phyloP scores from a whole-genome alignment of 1,140 invertebrate species.

The Yoshiicerus persimilis region DNA sequence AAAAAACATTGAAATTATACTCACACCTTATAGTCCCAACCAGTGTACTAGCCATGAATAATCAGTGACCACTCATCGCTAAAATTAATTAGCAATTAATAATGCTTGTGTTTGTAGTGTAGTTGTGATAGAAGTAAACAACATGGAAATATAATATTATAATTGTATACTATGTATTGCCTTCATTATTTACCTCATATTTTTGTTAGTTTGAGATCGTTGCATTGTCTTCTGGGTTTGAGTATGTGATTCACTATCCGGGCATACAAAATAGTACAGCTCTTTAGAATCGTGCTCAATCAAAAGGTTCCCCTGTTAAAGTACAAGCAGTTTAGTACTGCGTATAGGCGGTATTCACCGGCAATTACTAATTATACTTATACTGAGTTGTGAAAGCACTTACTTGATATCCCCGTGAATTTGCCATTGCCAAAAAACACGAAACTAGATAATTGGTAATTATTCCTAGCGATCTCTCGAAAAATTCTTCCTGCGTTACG shows the following conservation, averaged over 20 bases:
- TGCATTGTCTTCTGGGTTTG: not conserved
- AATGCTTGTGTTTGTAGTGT: too few species aligned
- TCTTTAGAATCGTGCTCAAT: slow-evolving; percentile 38
- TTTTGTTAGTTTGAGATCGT: not conserved
- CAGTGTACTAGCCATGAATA: too few species aligned
- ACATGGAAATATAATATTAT: too few species aligned
- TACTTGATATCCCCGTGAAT: slow-evolving; percentile 37
- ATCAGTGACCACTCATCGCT: too few species aligned
- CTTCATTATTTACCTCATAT: not conserved
- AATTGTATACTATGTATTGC: not conserved
- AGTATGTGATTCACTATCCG: slow-evolving; percentile 21
- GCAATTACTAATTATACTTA: too few species aligned
- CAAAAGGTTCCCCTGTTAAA: slow-evolving; percentile 25
- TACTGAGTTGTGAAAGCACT: too few species aligned
- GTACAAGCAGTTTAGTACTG: too few species aligned
- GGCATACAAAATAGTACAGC: slow-evolving; percentile 45
- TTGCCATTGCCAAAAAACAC: slow-evolving; percentile 28
- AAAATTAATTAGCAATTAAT: too few species aligned
- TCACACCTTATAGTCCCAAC: too few species aligned
- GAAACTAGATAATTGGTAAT: not conserved
- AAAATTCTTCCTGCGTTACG: not conserved
- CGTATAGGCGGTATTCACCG: too few species aligned
- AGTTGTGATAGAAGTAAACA: too few species aligned
- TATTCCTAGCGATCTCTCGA: not conserved
- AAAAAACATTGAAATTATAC: not conserved